Percentiles rank a stretch among this genome's conserved stretches.
Conservation (phyloP, 2,797 vertebrate genomes). For the Phaenicophaeus curvirostris region DNA sequence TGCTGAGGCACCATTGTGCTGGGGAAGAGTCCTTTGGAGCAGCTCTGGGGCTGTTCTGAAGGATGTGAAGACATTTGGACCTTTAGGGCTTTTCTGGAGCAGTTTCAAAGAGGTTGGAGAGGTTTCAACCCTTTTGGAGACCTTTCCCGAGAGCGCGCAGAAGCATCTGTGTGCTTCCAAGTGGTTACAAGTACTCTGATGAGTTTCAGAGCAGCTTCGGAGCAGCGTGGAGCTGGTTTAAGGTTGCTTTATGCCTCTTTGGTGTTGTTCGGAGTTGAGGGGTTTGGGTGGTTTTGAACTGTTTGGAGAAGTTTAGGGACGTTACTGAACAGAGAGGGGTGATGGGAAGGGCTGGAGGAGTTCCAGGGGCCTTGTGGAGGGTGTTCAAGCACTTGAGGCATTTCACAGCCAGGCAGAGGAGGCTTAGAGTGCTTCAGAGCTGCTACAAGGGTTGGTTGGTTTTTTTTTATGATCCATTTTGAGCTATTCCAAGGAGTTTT, state of each 20-base stretch:
- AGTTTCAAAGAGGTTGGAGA: background rate
- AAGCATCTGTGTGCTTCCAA: background rate
- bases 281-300: background rate
- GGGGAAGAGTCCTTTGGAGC: background rate
- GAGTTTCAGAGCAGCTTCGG: background rate
- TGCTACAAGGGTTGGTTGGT: fast-evolving
- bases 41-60: background rate
- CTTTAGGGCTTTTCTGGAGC: background rate
- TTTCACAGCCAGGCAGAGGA: background rate
- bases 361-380: background rate
- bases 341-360: background rate
- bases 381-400: background rate
- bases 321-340: background rate
- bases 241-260: fast-evolving
- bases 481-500: slow-evolving; percentile 6
- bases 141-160: background rate
- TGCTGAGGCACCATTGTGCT: fast-evolving
- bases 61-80: background rate
- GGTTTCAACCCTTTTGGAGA: background rate
- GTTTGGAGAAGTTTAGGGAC: background rate
- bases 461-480: background rate
- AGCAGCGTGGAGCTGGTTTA: fast-evolving
- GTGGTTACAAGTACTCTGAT: background rate
- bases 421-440: background rate
- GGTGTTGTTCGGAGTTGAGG: fast-evolving